These are phyloP conservation scores for Oreochromis mossambicus DNA, from an alignment of 2,797 vertebrate genomes.

Conservation along the genomic window DNA sequence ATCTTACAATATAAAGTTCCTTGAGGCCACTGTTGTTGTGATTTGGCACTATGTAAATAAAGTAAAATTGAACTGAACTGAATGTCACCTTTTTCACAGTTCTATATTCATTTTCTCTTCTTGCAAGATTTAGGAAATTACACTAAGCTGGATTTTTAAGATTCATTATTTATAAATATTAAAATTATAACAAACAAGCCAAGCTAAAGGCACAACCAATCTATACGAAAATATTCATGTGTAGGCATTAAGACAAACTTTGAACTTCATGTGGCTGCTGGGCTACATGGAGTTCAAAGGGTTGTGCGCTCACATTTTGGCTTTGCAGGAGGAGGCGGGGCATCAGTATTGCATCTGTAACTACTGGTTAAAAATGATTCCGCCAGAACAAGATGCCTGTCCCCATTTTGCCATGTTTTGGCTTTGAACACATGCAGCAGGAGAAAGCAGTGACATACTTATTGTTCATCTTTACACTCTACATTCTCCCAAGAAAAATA, in stretches of 20 bases:
- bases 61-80: background rate
- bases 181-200: background rate
- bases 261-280: background rate
- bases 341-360: background rate
- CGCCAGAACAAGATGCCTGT: background rate
- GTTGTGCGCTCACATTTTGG: background rate
- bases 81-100: background rate
- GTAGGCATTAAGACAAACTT: background rate
- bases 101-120: background rate
- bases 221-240: background rate
- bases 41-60: background rate
- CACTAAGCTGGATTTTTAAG: background rate
- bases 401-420: background rate
- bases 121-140: background rate
- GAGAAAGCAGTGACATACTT: background rate
- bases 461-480: background rate
- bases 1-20: background rate
- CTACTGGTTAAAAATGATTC: background rate
- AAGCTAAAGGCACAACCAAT: background rate
- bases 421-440: background rate
- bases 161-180: background rate
- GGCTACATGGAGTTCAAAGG: background rate
- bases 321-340: background rate
- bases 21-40: background rate
- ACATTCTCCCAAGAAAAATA: background rate